Conservation (phyloP, 2,113 vertebrate species). For the Oceanodroma tethys region DNA sequence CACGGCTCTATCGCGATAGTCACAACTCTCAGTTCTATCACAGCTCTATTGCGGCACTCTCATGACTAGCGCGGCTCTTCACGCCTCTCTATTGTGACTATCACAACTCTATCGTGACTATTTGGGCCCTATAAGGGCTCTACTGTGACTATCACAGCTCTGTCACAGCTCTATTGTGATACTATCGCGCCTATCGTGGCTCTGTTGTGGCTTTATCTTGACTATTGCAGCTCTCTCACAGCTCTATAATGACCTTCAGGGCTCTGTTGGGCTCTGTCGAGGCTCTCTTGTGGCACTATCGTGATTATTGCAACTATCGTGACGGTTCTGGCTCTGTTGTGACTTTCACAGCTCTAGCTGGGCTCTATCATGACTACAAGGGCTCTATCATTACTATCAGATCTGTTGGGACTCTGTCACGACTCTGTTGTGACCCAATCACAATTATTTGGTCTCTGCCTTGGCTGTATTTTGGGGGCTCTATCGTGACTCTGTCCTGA, state of each 20-base stretch:
- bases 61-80: fast-evolving
- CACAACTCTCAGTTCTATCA: background rate
- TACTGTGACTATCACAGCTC: background rate
- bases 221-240: background rate
- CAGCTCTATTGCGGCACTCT: background rate
- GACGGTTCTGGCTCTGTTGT: background rate
- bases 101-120: background rate
- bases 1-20: fast-evolving
- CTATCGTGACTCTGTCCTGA: background rate
- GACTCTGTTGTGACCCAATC: background rate
- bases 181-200: fast-evolving
- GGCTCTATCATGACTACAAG: background rate
- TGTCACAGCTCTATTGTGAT: background rate
- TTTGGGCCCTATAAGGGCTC: background rate
- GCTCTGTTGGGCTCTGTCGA: too few relatives aligned
- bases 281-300: background rate
- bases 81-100: background rate
- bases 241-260: background rate
- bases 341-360: background rate
- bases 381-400: background rate
- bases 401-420: background rate
- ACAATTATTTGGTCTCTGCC: background rate
- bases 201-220: background rate
- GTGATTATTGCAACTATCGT: background rate
- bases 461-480: background rate